A percentile compares a stretch with the other conserved stretches of the same genome.
These are phyloP conservation scores for Leptocoma aspasia DNA, from an alignment of 2,113 vertebrate genomes.

Conservation along the genomic window DNA sequence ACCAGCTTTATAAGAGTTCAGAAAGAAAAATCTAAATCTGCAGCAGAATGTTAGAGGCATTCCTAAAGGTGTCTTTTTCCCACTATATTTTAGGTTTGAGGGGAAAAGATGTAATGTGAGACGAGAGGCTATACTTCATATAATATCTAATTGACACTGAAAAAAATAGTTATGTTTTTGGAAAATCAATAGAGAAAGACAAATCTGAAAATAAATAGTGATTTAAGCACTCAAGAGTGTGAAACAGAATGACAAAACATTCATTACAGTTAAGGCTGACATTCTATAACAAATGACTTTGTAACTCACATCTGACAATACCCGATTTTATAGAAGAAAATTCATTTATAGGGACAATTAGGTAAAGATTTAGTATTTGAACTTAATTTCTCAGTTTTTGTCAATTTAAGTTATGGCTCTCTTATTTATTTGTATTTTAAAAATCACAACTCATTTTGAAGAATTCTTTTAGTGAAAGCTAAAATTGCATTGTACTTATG, in stretches of 20 bases:
- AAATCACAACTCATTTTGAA: not conserved
- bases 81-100: not conserved
- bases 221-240: not conserved
- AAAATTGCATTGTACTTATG: not conserved
- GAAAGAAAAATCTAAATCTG: not conserved
- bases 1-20: not conserved
- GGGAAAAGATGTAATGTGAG: not conserved
- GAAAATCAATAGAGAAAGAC: not conserved
- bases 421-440: not conserved
- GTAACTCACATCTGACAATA: not conserved
- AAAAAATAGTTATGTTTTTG: not conserved
- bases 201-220: not conserved
- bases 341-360: not conserved
- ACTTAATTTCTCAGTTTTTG: not conserved
- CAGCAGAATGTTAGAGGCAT: not conserved
- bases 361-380: not conserved
- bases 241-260: not conserved
- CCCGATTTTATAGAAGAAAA: not conserved
- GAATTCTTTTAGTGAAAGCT: not conserved
- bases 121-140: not conserved
- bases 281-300: not conserved
- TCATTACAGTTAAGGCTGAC: not conserved
- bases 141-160: not conserved
- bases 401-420: not conserved
- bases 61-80: not conserved